Conservation (phyloP, 2,113 vertebrate genomes). For the Etheostoma spectabile region DNA sequence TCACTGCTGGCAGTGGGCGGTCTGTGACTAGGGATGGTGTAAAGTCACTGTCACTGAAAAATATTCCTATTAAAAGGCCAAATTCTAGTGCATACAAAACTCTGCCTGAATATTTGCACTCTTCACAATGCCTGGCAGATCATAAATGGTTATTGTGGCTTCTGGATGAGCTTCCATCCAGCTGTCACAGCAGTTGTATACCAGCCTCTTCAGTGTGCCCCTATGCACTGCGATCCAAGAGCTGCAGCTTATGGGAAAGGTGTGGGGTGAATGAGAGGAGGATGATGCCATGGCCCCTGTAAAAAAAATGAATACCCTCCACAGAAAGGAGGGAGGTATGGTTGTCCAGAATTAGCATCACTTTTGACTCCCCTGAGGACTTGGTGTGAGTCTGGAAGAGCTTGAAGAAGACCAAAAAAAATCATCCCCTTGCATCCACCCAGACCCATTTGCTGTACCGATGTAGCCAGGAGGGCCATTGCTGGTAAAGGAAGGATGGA, state of each 20-base stretch:
- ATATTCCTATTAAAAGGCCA: no score
- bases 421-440: no score
- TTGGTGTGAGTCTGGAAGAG: no score
- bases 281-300: neutral
- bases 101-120: neutral
- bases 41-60: no score
- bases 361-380: neutral
- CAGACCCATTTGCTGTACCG: no score
- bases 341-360: neutral
- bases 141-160: neutral
- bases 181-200: neutral
- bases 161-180: neutral
- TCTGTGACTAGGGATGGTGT: neutral
- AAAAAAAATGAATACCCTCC: neutral
- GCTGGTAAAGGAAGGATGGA: no score
- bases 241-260: neutral
- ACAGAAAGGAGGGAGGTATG: neutral
- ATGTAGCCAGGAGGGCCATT: no score
- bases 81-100: neutral
- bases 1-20: neutral
- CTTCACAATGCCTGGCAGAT: neutral
- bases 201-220: neutral
- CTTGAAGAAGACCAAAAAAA: no score
- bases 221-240: neutral
- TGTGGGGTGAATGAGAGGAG: neutral